phyloP scores from a whole-genome alignment of 2,113 vertebrate genomes.

The Halcyon senegalensis region DNA sequence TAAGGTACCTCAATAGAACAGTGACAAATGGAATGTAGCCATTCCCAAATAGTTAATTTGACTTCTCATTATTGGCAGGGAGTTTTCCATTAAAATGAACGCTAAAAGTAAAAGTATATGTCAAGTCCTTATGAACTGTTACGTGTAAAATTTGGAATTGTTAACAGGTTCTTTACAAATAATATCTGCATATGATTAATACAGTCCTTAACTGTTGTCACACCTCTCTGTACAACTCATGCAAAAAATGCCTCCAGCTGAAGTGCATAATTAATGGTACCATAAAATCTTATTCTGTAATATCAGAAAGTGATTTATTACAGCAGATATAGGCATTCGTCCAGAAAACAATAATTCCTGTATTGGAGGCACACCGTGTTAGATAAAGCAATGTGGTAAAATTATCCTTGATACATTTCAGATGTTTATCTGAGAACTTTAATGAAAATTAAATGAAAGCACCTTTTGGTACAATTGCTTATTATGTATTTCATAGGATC shows the following conservation, averaged over 20 bases:
- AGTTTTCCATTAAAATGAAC: neutral
- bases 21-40: neutral
- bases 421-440: neutral
- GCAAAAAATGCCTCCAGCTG: neutral
- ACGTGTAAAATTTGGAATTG: neutral
- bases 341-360: neutral
- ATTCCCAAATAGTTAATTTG: neutral
- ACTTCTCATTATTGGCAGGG: neutral
- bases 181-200: neutral
- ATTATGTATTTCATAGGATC: neutral
- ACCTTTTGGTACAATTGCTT: neutral
- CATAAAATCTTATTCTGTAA: neutral
- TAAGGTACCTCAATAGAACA: neutral
- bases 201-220: neutral
- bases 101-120: neutral
- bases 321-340: neutral
- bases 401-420: neutral
- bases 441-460: neutral
- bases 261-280: conserved; percentile 1
- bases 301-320: conserved; percentile 14
- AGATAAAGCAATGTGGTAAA: neutral
- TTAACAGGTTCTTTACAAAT: neutral
- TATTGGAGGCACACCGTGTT: neutral
- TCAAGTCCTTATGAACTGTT: neutral
- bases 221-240: neutral